Evolutionary conservation across 1,140 invertebrate genomes (phyloP).

Genomic region (Apis florea): DNA sequence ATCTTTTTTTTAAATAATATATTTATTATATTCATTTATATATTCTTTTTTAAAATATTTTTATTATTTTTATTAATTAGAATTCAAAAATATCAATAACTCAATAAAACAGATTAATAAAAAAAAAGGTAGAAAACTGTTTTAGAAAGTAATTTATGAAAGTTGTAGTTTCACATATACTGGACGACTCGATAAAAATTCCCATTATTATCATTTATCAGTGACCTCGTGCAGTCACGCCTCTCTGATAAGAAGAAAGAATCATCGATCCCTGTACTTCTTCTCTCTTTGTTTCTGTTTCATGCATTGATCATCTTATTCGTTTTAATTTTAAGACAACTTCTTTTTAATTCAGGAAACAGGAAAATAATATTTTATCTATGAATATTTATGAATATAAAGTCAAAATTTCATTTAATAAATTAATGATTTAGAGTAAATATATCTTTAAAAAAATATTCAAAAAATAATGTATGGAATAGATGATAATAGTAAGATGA

Average conservation of each 20-base stretch:
- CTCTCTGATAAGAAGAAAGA: constrained; percentile 60
- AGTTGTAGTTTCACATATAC: constrained; percentile 39
- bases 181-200: constrained; percentile 43
- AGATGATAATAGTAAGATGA: not conserved
- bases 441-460: not conserved
- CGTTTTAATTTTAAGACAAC: not conserved
- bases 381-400: not conserved
- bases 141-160: constrained; percentile 64
- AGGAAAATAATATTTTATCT: not conserved
- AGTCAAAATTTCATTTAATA: no score
- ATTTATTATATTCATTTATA: not conserved
- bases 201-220: constrained; percentile 64
- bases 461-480: not conserved
- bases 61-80: not conserved
- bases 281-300: constrained; percentile 18
- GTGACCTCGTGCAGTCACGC: constrained; percentile 67
- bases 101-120: not conserved
- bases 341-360: not conserved
- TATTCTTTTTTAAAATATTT: not conserved
- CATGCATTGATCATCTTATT: not conserved
- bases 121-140: constrained; percentile 43
- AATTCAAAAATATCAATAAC: not conserved
- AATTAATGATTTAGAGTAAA: not conserved
- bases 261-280: constrained; percentile 26
- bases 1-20: not conserved